These are phyloP conservation scores for Patiria miniata DNA, from an alignment of 35 echinoderm and acorn worm genomes.

Conservation along the genomic window DNA sequence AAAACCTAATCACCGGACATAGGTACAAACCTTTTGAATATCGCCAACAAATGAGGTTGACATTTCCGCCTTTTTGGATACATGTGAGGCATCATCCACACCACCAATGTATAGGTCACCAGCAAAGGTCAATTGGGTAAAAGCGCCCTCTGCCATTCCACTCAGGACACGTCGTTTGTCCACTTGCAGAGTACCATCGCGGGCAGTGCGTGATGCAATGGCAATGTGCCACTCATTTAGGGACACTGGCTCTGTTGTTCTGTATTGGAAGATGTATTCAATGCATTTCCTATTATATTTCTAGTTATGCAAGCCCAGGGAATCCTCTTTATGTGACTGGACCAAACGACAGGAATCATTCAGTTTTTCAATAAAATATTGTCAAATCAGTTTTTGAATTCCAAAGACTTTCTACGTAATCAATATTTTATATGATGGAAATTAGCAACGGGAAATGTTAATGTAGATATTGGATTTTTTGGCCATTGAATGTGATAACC, in stretches of 20 bases:
- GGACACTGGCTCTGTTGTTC: conserved; percentile 66
- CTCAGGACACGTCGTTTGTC: conserved; percentile 66
- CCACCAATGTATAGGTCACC: conserved; percentile 87
- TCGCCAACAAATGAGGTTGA: conserved; percentile 83
- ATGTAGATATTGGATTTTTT: too few species aligned
- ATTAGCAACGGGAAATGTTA: too few species aligned
- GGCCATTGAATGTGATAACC: too few species aligned
- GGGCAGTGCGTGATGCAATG: conserved; percentile 67
- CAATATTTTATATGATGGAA: too few species aligned
- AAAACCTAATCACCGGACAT: too few species aligned
- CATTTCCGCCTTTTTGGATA: conserved; percentile 70
- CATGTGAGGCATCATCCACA: conserved; percentile 59
- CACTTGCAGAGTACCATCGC: conserved; percentile 81
- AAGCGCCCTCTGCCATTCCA: conserved; percentile 75
- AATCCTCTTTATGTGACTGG: too few species aligned
- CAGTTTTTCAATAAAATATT: too few species aligned
- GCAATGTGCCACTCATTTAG: conserved; percentile 86
- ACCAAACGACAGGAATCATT: too few species aligned
- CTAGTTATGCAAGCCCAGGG: too few species aligned
- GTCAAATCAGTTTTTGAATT: too few species aligned
- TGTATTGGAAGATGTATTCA: conserved; percentile 10
- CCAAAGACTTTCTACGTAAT: too few species aligned
- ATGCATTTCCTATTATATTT: too few species aligned
- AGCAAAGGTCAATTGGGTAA: conserved; percentile 82
- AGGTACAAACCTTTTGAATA: conserved; percentile 84